Evolutionary conservation across 2,888 invertebrate species (phyloP), one percentile per base, ranked within the genome.

Genomic region (Caenorhabditis plicata): DNA sequence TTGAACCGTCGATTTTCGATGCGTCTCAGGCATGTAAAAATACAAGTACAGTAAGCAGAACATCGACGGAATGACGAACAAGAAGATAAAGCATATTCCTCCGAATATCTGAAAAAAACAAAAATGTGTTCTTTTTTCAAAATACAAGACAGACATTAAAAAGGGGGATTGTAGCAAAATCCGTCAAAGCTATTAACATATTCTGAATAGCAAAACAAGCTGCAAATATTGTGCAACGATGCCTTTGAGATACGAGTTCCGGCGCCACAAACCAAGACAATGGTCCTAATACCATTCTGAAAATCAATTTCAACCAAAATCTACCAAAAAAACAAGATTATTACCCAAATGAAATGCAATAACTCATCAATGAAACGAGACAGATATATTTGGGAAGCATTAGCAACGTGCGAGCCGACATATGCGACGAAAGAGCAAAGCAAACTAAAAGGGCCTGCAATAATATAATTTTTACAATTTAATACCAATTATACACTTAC

Each of bases 181-280:
- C 75, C 8, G 76, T 76, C 23, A 72, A 48, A 4, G 73, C 60
- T 45, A 76, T 76, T 31, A 75, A 54, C 15, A 73, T 49, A 38
- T 75, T 76, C 57, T 70, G 71, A 57, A 74, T 68, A 19, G 74
- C 73, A 45, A 71, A 76, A 44, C 75, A 76, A 20, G 73, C 60
- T 20, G 74, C 71, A 55, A 76, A 76, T 35, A 75, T 67, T 15
- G 74, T 74, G 20, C 74, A 68, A 8, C 73, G 64, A 51, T 76
- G 76, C 11, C 73, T 66, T 43, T 75, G 74, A 27, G 65, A 63
- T 52, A 76, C 76, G 40, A 76, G 67, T 41, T 76, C 76, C 8
- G 75, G 73, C 3, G 75, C 75, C 15, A 76, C 71, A 44, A 76
- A 75, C 75, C 75, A 75, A 3, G 69, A 64, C 13, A 71, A 41